phyloP scores from a whole-genome alignment of 2,113 vertebrate species.

The Eudorcas thomsonii region DNA sequence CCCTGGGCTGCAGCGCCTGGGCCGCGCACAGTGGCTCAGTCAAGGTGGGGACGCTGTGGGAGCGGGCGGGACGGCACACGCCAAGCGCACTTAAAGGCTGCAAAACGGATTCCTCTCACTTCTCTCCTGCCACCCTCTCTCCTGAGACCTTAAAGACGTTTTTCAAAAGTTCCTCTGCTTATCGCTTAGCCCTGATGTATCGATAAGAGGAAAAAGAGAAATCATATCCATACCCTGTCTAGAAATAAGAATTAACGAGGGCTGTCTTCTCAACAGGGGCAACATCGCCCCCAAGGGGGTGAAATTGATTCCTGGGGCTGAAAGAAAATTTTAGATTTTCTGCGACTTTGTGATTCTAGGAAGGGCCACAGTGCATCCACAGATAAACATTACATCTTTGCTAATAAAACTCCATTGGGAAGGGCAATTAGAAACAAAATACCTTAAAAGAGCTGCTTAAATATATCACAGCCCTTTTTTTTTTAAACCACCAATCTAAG shows the following conservation, averaged over 20 bases:
- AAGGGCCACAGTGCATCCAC: background rate
- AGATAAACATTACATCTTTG: background rate
- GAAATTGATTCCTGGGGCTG: background rate
- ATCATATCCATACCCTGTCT: background rate
- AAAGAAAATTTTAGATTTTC: background rate
- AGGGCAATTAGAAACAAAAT: background rate
- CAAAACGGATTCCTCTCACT: background rate
- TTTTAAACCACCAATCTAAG: background rate
- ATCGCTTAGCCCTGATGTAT: background rate
- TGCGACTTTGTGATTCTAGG: background rate
- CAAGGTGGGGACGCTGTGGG: background rate
- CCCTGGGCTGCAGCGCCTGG: fast-evolving
- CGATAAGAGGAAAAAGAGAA: constrained; percentile 25
- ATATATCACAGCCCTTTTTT: background rate
- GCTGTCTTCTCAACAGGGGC: constrained; percentile 16
- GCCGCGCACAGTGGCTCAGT: fast-evolving
- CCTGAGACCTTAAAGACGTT: background rate
- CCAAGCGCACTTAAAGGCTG: fast-evolving
- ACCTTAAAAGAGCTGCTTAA: background rate
- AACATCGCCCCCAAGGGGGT: constrained; percentile 60
- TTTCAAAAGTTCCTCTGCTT: background rate
- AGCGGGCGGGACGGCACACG: background rate
- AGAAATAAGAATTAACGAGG: background rate
- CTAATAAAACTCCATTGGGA: background rate
- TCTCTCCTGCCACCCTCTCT: background rate